phyloP scores from a whole-genome alignment of 2,888 invertebrate genomes.

The Notodonta ziczac region DNA sequence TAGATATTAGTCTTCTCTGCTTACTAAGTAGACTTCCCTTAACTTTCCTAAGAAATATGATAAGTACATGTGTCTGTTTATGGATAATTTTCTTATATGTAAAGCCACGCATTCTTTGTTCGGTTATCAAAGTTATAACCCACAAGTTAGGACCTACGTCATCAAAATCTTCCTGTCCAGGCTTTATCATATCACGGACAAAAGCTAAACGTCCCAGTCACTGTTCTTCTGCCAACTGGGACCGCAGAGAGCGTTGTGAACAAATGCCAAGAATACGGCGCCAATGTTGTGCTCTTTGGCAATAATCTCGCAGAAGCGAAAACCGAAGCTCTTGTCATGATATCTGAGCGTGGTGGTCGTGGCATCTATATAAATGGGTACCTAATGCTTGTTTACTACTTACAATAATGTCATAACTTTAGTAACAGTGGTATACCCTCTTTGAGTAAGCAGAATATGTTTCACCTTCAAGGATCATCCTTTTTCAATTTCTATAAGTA shows the following conservation, averaged over 20 bases:
- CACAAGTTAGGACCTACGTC: not conserved
- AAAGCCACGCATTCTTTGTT: too few relatives aligned
- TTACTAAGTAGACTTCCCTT: too few relatives aligned
- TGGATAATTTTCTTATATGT: too few relatives aligned
- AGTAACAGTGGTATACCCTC: too few relatives aligned
- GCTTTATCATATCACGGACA: conserved; percentile 89
- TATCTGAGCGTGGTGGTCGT: conserved; percentile 85
- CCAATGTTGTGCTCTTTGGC: conserved; percentile 91
- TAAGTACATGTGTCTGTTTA: too few relatives aligned
- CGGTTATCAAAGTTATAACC: too few relatives aligned
- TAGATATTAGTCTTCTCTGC: too few relatives aligned
- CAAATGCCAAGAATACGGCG: conserved; percentile 90
- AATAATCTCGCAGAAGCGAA: conserved; percentile 91
- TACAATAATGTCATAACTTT: not conserved
- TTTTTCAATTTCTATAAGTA: too few relatives aligned
- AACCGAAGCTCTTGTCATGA: conserved; percentile 87
- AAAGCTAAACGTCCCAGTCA: conserved; percentile 86
- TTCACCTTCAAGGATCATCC: not conserved
- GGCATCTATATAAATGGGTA: conserved; percentile 93
- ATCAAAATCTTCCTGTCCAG: conserved; percentile 34
- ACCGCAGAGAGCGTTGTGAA: conserved; percentile 93
- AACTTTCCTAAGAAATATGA: too few relatives aligned
- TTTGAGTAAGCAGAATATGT: not conserved
- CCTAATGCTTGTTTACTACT: not conserved
- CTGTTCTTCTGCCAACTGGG: conserved; percentile 93